Conservation (phyloP, 2,888 invertebrate species). For the Trachelus troglodyta region DNA sequence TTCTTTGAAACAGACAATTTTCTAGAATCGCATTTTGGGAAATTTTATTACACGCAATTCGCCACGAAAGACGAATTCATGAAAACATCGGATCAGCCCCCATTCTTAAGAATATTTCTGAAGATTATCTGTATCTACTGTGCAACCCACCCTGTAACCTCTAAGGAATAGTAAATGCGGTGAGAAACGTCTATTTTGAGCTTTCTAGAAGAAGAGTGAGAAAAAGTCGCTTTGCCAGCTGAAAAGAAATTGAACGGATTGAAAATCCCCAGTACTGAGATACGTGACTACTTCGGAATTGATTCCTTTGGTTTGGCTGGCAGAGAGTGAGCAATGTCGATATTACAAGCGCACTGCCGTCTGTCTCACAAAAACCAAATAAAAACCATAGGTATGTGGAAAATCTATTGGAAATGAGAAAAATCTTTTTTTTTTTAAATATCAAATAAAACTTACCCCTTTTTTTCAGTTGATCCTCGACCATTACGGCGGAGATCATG, state of each 20-base stretch:
- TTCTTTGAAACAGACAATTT: not conserved
- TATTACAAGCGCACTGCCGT: not conserved
- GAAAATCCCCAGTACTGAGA: not conserved
- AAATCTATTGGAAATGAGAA: conserved; percentile 14
- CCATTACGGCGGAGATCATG: conserved; percentile 80
- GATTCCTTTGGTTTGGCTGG: not conserved
- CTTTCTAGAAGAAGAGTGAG: not conserved
- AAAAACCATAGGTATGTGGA: not conserved
- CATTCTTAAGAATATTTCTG: too few relatives aligned
- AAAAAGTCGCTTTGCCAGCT: not conserved
- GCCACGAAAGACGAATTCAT: not conserved
- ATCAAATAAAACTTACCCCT: conserved; percentile 68
- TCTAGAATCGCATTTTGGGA: not conserved
- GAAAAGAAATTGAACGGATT: not conserved
- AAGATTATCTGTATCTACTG: too few relatives aligned
- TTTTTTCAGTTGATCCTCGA: conserved; percentile 77
- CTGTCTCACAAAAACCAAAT: not conserved
- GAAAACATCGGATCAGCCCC: not conserved
- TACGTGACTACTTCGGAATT: not conserved
- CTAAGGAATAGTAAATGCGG: not conserved
- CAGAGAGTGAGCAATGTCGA: not conserved
- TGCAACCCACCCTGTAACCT: too few relatives aligned
- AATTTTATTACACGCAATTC: not conserved
- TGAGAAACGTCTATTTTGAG: not conserved
- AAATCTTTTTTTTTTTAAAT: not conserved